Base-by-base conservation (phyloP, 2,888 invertebrate species). In the Melanostoma mellinum region DNA sequence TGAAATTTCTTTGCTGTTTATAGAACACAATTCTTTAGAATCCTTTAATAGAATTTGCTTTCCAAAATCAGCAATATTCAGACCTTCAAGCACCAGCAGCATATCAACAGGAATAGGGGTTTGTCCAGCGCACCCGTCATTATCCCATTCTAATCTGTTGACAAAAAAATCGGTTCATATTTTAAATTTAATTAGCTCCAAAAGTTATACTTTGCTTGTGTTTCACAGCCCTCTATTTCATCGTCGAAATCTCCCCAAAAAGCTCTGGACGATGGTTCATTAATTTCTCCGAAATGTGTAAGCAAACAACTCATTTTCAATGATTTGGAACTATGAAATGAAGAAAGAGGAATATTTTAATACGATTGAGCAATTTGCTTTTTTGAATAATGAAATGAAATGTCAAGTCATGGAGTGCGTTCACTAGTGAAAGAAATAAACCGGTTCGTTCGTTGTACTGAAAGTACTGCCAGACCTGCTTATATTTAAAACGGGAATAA, bases 231-330 rank as follows among this genome's bases (percentile, higher is more conserved):
- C 61, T 89, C 89, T n/a, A 75, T 81, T 35, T 79, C 72, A 53
- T 91, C 91, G 20, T 90, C 90, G 36, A 90, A 89, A 46, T 90
- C 91, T 85, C 91, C 91, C 90, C 90, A 91, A 73, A 91, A 91
- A 0, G 91, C 91, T n/a, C 91, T 87, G 2, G 91, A 91, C 0
- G 89, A 88, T 0, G 91, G 91, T 52, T 91, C 89, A 48, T 89
- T 88, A 35, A 91, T 75, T 86, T 91, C 91, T 5, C 91, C 91
- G 86, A 91, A 91, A 61, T 89, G 88, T 85, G 88, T 87, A 32
- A 90, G 88, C 2, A 67, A 30, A 81, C 90, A 89, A 10, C 87
- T 86, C 90, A 90, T 90, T 65, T 20, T 20, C 20, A 20, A 20
- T 20, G 20, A 20, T 20, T 20, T 20, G 20, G 20, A 20, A 20